Conservation (phyloP, 1,140 invertebrate genomes). For the Scaptomyza hsui region DNA sequence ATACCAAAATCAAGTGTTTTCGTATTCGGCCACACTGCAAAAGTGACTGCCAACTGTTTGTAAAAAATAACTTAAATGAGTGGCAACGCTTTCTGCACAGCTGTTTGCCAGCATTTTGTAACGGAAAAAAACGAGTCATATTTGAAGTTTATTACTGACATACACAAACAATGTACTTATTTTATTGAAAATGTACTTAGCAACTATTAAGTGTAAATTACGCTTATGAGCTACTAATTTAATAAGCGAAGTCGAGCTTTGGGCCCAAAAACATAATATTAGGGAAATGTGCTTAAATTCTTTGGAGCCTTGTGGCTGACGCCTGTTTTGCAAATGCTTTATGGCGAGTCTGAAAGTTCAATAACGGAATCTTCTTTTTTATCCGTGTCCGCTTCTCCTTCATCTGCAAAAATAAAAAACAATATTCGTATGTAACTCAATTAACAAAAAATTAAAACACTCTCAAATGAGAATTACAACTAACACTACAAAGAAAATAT, state of each 20-base stretch:
- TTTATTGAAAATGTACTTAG: constrained; percentile 32
- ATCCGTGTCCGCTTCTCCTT: constrained; percentile 37
- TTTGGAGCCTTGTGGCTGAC: constrained; percentile 47
- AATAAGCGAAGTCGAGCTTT: constrained; percentile 15
- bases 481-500: constrained; percentile 23
- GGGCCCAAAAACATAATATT: constrained; percentile 10
- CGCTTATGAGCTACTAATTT: constrained; percentile 20
- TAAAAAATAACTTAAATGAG: not conserved
- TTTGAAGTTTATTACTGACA: not conserved
- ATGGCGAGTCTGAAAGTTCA: constrained; percentile 69
- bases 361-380: constrained; percentile 66
- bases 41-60: constrained; percentile 16
- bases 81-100: constrained; percentile 19
- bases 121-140: not conserved
- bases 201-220: constrained; percentile 14
- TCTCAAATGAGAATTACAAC: constrained; percentile 29
- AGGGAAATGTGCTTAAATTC: constrained; percentile 37
- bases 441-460: constrained; percentile 52
- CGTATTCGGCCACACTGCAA: not conserved
- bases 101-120: constrained; percentile 5
- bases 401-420: constrained; percentile 64
- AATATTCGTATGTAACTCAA: constrained; percentile 36
- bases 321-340: constrained; percentile 21
- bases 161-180: not conserved
- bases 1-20: not conserved